A percentile compares a stretch with the other conserved stretches of the same genome.
phyloP scores from a whole-genome alignment of 2,888 invertebrate species.

The Phyto melanocephala region DNA sequence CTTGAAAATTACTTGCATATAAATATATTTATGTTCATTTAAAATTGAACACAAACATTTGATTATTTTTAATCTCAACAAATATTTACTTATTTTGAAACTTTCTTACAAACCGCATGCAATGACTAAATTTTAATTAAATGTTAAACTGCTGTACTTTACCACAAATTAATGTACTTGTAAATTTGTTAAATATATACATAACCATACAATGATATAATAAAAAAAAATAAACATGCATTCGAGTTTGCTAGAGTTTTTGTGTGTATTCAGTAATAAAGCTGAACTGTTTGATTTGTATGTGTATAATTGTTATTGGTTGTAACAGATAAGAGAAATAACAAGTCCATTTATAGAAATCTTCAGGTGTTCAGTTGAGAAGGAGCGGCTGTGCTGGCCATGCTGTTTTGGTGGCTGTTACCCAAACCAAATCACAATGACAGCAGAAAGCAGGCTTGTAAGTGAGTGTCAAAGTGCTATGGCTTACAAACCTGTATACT shows the following conservation, averaged over 20 bases:
- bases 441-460: no score
- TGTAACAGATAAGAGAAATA: neutral
- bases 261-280: neutral
- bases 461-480: no score
- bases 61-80: constrained; percentile 42
- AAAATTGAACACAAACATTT: constrained; percentile 42
- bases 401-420: no score
- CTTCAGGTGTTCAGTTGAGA: no score
- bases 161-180: constrained; percentile 58
- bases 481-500: no score
- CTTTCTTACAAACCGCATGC: constrained; percentile 38
- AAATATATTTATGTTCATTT: no score
- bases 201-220: neutral
- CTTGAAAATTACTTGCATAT: no score
- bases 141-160: constrained; percentile 47
- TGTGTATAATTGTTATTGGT: constrained; percentile 11
- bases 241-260: no score
- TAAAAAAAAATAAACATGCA: neutral
- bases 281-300: neutral
- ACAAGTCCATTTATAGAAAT: no score
- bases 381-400: no score
- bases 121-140: constrained; percentile 60
- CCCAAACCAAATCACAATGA: no score
- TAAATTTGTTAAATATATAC: constrained; percentile 27
- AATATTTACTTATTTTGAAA: constrained; percentile 41